Evolutionary conservation across 2,113 vertebrate genomes (phyloP).

Genomic region (Genyomyrus donnyi): DNA sequence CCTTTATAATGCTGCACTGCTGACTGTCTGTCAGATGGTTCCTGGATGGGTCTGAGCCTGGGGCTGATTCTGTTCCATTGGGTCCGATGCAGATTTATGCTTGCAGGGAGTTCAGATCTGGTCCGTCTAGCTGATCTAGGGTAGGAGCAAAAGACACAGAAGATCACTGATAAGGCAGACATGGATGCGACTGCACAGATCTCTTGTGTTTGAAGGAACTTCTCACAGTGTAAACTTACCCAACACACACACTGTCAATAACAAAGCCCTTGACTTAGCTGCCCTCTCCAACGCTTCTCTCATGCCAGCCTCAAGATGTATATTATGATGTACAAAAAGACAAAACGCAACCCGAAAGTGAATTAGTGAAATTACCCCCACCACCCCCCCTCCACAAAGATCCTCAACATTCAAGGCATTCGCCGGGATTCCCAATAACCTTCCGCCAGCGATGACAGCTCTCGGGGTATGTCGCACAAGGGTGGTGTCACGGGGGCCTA

Average conservation of each 20-base stretch:
- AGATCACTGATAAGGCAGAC: neutral
- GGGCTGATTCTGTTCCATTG: neutral
- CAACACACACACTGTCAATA: neutral
- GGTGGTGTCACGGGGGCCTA: neutral
- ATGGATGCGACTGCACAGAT: neutral
- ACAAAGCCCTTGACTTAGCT: neutral
- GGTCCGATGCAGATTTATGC: neutral
- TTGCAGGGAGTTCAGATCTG: neutral
- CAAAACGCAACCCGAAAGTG: neutral
- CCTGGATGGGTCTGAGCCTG: neutral
- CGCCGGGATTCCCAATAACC: neutral
- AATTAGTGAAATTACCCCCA: neutral
- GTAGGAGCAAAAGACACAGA: neutral
- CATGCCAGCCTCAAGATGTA: neutral
- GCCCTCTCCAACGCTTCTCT: neutral
- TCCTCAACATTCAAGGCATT: neutral
- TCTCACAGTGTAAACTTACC: neutral
- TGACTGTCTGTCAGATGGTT: neutral
- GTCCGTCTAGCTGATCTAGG: neutral
- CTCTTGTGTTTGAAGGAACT: neutral
- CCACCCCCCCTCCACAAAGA: neutral
- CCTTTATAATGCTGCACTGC: neutral
- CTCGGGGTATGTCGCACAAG: neutral
- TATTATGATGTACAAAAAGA: neutral
- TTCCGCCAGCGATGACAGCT: neutral